Evolutionary conservation across 2,113 vertebrate species (phyloP).

Genomic region (Coreoperca whiteheadi): DNA sequence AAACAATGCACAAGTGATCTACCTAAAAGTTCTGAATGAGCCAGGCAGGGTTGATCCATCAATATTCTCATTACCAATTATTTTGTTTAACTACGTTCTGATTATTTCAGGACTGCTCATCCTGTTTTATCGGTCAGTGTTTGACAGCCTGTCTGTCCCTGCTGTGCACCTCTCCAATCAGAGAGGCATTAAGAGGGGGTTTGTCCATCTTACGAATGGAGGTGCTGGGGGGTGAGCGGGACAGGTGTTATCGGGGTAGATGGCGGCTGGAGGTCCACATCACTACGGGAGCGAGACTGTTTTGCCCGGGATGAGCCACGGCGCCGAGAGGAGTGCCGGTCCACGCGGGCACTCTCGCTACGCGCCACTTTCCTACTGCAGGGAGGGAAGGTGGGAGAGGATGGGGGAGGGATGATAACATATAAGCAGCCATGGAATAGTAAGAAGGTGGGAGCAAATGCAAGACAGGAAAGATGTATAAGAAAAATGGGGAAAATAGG

Average conservation of each 20-base stretch:
- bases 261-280: conserved; percentile 92
- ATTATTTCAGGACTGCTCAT: conserved; percentile 15
- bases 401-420: conserved; percentile 13
- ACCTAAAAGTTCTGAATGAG: background rate
- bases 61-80: background rate
- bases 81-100: background rate
- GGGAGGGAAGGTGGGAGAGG: conserved; percentile 59
- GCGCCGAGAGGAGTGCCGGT: conserved; percentile 89
- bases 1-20: conserved; percentile 10
- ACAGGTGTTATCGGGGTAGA: conserved; percentile 65
- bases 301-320: conserved; percentile 88
- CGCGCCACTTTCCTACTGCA: conserved; percentile 86
- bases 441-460: background rate
- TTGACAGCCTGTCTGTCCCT: conserved; percentile 58
- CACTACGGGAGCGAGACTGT: conserved; percentile 93
- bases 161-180: conserved; percentile 59
- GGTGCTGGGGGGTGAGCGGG: conserved; percentile 77
- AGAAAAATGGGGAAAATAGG: background rate
- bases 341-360: conserved; percentile 92
- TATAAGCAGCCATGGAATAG: conserved; percentile 24
- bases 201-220: conserved; percentile 81
- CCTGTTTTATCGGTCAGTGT: background rate
- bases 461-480: background rate
- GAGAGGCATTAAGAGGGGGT: conserved; percentile 39
- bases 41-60: background rate